Percentiles rank a stretch among this genome's conserved stretches.
Evolutionary conservation across 2,888 invertebrate genomes (phyloP).

Genomic region (Empis stercorea): DNA sequence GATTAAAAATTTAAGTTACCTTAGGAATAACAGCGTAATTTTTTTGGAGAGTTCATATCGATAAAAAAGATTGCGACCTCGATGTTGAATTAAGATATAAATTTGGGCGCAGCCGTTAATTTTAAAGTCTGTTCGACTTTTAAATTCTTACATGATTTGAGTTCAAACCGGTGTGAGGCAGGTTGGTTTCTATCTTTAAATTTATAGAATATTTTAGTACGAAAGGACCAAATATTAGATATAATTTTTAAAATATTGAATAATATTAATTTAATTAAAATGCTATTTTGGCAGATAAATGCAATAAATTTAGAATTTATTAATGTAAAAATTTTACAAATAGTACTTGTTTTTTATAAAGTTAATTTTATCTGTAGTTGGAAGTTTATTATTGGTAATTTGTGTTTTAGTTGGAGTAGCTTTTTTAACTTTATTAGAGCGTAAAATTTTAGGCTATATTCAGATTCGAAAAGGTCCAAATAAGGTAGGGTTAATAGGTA

Average conservation of each 20-base stretch:
- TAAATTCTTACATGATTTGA: conserved; percentile 76
- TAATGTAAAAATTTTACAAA: conserved; percentile 43
- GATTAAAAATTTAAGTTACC: conserved; percentile 61
- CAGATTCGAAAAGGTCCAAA: conserved; percentile 63
- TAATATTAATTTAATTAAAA: conserved; percentile 20
- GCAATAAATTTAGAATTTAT: conserved; percentile 59
- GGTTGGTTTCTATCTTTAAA: conserved; percentile 73
- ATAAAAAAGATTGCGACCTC: conserved; percentile 70
- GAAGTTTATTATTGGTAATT: conserved; percentile 42
- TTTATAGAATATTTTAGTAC: conserved; percentile 52
- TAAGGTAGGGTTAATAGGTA: conserved; percentile 49
- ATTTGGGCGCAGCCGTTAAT: conserved; percentile 52
- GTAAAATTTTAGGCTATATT: conserved; percentile 56
- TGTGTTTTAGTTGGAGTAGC: conserved; percentile 51
- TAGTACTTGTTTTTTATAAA: conserved; percentile 42
- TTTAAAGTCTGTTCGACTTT: conserved; percentile 64
- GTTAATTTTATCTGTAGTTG: conserved; percentile 35
- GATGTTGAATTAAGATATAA: conserved; percentile 74
- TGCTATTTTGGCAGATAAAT: conserved; percentile 55
- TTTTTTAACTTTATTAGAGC: conserved; percentile 60
- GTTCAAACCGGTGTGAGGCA: conserved; percentile 77
- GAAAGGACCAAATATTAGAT: conserved; percentile 58
- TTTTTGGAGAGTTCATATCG: conserved; percentile 60
- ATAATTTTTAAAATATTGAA: conserved; percentile 32
- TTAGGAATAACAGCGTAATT: conserved; percentile 78